Evolutionary conservation across 2,888 invertebrate species (phyloP), one percentile per base, ranked within the genome.

Genomic region (Diadegma fenestrale): DNA sequence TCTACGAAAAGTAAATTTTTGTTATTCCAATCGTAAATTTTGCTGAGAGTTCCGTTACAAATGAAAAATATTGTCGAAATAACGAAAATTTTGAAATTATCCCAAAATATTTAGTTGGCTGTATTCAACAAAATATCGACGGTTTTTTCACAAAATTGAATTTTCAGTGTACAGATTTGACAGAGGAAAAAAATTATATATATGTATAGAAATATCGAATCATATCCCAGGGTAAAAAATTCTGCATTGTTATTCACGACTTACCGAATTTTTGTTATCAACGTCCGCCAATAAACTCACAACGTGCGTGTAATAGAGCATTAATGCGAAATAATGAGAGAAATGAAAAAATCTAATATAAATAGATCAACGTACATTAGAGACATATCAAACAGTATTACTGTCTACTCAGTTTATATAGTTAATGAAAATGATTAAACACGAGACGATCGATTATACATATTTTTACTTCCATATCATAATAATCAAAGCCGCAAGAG

Each of bases 361-460:
- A 88, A 89, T 89, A 90, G 89, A 89, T 90, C 84, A 89, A 89
- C 91, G 89, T 92, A 92, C 90, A 89, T 92, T 92, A 93, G 91
- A 91, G 88, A 93, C 93, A 93, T 93, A 93, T 93, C 93, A 93
- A 92, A 90, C 93, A 93, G 93, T 93, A 93, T 93, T 93, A 93
- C 90, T 91, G 92, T 92, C 90, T 89, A 91, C 91, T 92, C 92
- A 88, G 90, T 91, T 92, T 89, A 88, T 90, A 90, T 90, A 90
- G 84, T 88, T 87, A 89, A 90, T 86, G 72, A 83, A 80, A 75
- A 63, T 12, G 12, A 69, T 48, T 12, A 72, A 48, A 22, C n/a
- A 71, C 22, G 63, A 76, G 80, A 87, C 88, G 88, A 90, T 89
- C 87, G 88, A 87, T 89, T 0, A 33, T 37, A 87, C 90, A 91